Base-by-base conservation (phyloP, 2,888 invertebrate genomes). In the Lasiommata megera region DNA sequence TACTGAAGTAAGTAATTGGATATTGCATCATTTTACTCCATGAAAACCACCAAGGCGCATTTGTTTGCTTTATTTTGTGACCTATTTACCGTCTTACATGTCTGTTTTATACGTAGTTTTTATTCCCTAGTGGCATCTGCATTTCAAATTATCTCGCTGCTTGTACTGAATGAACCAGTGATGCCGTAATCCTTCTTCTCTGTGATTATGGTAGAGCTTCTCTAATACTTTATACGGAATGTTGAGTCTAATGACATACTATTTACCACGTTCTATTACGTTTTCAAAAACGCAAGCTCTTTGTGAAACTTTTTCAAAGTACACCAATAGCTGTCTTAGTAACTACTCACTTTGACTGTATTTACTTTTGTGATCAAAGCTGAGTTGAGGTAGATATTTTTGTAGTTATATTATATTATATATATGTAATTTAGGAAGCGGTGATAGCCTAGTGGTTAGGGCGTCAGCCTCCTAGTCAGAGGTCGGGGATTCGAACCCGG, bases 21-120 rank as follows among this genome's bases (percentile, higher is more conserved):
- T 58, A 69, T 77, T 72, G 70, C 76, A 62, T 71, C 71, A 78
- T 74, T 70, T 68, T 65, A 37, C 62, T 51, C 31, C 48, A 29
- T 56, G 59, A 61, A 61, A 11, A 50, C 28, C 34, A 61, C 58
- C 17, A 51, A 43, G 43, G 53, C 44, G 55, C 54, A 53, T 61
- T 61, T 65, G 59, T 60, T 58, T 55, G 51, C 56, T 62, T n/a
- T n/a, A 60, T 65, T 59, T 58, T 56, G 64, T 68, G 67, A 66
- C 68, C 69, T 58, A 66, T 64, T 65, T 68, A 59, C 51, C 44
- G 36, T 44, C 56, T 46, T 61, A 64, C 61, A 58, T 61, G 63
- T 61, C 63, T 63, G 62, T 54, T 62, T 64, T 64, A 57, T 61
- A 58, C 61, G 62, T 63, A 65, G 60, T 58, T 65, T 62, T 65